Evolutionary conservation across 2,113 vertebrate genomes (phyloP), one percentile per base, ranked within the genome.

Genomic region (Potamarius usumacintae): DNA sequence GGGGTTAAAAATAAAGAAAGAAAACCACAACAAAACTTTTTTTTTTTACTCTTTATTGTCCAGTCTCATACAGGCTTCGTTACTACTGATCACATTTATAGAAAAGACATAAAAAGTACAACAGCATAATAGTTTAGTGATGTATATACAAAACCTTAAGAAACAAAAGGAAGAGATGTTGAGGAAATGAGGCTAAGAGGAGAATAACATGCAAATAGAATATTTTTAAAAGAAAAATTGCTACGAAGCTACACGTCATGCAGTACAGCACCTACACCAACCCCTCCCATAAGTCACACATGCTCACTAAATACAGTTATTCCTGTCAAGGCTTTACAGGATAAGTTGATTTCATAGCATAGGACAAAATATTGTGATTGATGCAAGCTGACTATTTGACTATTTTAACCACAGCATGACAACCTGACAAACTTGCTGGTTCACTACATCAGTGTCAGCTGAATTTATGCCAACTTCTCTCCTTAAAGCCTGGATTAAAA

Each of bases 111-210:
- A 92, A 90, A 92, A 92, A 93, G 74, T 52, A 77, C 67, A 89
- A 86, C 80, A 77, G 83, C 67, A 85, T 74, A 88, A 88, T 84
- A 84, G 88, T 90, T 93, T 92, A 83, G 86, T 90, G 93, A 89
- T 65, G 95, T 95, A 94, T 94, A 95, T 95, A 95, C 90, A 94
- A 93, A 95, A 93, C 30, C 78, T 72, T 48, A 77, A 58, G 85
- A 62, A 84, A 69, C 52, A 71, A 88, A 86, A 87, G 83, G 60
- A 50, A 63, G 82, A 81, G 88, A 55, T 79, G 67, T 83, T 84
- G 65, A 86, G 86, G 88, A 86, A 90, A 83, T n/a, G 78, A 76
- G 52, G 50, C 42, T 50, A 57, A 11, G 42, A 53, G 5, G 48
- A 82, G 50, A 14, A 69, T 60, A 65, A 63, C 86, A 87, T n/a